Base-by-base conservation (phyloP, 2,888 invertebrate species). In the Nemapogon koenigi region DNA sequence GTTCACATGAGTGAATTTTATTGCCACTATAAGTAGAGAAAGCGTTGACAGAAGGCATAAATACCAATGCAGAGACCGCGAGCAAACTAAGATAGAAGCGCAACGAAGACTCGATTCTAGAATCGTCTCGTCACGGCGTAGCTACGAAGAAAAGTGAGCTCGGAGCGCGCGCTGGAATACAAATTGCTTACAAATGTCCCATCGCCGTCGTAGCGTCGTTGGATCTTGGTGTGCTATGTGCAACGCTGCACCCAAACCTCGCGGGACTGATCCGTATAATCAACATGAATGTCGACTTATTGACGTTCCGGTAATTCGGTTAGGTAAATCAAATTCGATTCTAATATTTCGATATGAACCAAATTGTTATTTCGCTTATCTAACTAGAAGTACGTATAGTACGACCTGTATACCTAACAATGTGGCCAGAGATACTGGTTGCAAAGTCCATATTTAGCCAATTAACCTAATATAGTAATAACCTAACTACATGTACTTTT, bases 111-210 rank as follows among this genome's bases (percentile, higher is more conserved):
- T 27, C 17, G 28, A 37, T 37, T 31, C 33, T 13, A 11, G 18
- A 13, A 27, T 18, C 15, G 40, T 55, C 62, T 71, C 68, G 70
- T 73, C 79, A 69, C 60, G 51, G 57, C 22, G 28, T 16, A 3
- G 48, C 53, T 64, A 73, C 66, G 62, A 72, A 73, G 73, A 79
- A 71, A 72, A 76, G 73, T 76, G 75, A 68, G 66, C 57, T 49
- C 41, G 51, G 57, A 50, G 52, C 58, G 53, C 68, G 51, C 63
- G 53, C 57, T 61, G 65, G 81, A 81, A 81, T 81, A 81, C 81
- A 78, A 81, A 81, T 81, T 68, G 73, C 69, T 75, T 69, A 72
- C 72, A 81, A 81, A 79, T 78, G 76, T 71, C 57, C 27, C 37
- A 28, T 27, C 37, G 28, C 16, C 22, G 2, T 25, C 26, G 26